Base-by-base conservation (phyloP, 2,113 vertebrate genomes). In the Daubentonia madagascariensis region DNA sequence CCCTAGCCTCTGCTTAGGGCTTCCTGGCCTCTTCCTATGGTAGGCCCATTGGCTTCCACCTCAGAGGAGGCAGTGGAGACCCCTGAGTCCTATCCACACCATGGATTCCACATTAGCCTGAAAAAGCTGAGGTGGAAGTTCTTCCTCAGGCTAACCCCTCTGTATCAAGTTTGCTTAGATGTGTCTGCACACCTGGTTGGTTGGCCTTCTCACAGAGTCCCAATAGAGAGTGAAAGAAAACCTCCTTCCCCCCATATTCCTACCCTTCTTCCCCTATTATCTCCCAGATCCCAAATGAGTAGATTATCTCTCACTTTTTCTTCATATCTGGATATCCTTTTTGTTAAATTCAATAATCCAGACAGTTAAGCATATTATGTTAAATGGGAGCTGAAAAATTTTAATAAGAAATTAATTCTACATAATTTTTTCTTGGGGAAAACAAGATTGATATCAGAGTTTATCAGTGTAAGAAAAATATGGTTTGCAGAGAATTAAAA, bases 401-500 rank as follows among this genome's bases (percentile, higher is more conserved):
- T 85, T 11, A 52, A 37, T 59, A 65, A 91, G 17, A 93, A 89
- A 68, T 86, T 61, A 80, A 40, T 57, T 73, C 40, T 83, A 30
- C 10, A 9, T 45, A 52, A 76, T 22, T 73, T 54, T 35, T 72
- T 40, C 11, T 37, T 18, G 30, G 18, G 28, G 10, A 45, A 70
- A 67, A 80, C 37, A 6, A 4, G 37, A 57, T 12, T 18, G 4
- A 32, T 40, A 23, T 95, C 43, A 70, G 52, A 94, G 35, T 8
- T 14, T 2, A 81, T 23, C 2, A 32, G 37, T 85, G 89, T 72
- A 70, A 78, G 20, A 37, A 50, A 94, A 97, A 43, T 12, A 80
- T 10, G 2, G 17, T 63, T 96, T 75, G 9, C 3, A 76, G 67
- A 84, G 20, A 92, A 59, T 91, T 80, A 91, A 91, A 93, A 52